These are phyloP conservation scores for Tuberolachnus salignus DNA, from an alignment of 2,888 invertebrate species.

Conservation along the genomic window DNA sequence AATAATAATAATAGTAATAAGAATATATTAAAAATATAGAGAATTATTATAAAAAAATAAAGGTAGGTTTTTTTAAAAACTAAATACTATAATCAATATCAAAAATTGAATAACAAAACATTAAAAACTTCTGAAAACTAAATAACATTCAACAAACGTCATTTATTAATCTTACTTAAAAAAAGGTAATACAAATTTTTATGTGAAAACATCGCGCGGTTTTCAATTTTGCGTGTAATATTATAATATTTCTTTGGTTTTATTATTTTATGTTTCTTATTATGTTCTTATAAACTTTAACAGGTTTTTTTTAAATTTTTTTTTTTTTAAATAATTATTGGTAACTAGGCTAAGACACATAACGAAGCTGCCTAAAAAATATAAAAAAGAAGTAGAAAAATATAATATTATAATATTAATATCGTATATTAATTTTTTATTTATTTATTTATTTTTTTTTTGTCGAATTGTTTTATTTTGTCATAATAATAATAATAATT, in stretches of 20 bases:
- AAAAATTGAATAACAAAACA: slow-evolving; percentile 56
- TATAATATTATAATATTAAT: slow-evolving; percentile 33
- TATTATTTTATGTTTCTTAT: slow-evolving; percentile 32
- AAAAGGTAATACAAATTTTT: slow-evolving; percentile 56
- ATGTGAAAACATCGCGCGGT: slow-evolving; percentile 44
- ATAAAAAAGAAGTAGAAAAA: slow-evolving; percentile 57
- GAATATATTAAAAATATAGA: slow-evolving; percentile 56
- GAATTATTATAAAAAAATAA: slow-evolving; percentile 57
- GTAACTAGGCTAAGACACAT: slow-evolving; percentile 57
- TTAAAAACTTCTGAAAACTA: slow-evolving; percentile 56
- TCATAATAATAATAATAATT: slow-evolving; percentile 22
- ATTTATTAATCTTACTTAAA: slow-evolving; percentile 50
- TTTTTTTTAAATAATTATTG: slow-evolving; percentile 49
- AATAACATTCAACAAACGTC: slow-evolving; percentile 56
- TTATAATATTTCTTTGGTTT: no score
- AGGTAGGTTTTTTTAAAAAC: slow-evolving; percentile 56
- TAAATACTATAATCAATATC: slow-evolving; percentile 52
- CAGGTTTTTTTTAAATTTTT: neutral
- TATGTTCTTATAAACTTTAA: slow-evolving; percentile 20
- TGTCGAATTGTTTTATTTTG: neutral
- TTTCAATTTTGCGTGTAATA: slow-evolving; percentile 38
- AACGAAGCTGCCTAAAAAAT: slow-evolving; percentile 57
- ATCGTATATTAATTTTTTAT: no score
- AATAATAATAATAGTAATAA: slow-evolving; percentile 10
- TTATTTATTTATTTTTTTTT: slow-evolving; percentile 21